Evolutionary conservation across 2,888 invertebrate genomes (phyloP).

Genomic region (Mechanitis mazaeus): DNA sequence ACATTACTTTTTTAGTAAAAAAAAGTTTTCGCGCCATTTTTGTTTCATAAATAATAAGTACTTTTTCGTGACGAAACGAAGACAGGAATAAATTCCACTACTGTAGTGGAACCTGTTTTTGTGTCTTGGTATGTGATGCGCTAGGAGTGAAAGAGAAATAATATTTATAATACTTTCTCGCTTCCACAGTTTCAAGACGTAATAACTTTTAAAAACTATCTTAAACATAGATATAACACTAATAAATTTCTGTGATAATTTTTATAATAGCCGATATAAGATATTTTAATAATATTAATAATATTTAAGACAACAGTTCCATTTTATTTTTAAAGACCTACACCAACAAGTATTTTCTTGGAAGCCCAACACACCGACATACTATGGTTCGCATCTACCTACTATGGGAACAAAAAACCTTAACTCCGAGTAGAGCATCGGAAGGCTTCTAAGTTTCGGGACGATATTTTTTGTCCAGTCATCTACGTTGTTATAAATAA

Average conservation of each 20-base stretch:
- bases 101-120: constrained; percentile 70
- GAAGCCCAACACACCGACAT: constrained; percentile 9
- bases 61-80: constrained; percentile 28
- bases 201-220: constrained; percentile 2
- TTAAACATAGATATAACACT: not conserved
- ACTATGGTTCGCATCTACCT: constrained; percentile 37
- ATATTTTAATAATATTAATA: not conserved
- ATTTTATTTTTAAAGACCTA: constrained; percentile 48
- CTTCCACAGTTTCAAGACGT: constrained; percentile 32
- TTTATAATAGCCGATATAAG: not conserved
- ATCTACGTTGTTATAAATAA: constrained; percentile 61
- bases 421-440: constrained; percentile 41
- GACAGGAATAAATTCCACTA: constrained; percentile 55
- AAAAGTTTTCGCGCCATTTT: constrained; percentile 52
- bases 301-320: not conserved
- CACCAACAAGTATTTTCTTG: constrained; percentile 51
- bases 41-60: constrained; percentile 32
- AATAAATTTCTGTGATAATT: not conserved
- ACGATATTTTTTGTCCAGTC: constrained; percentile 57
- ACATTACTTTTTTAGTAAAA: constrained; percentile 1
- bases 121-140: constrained; percentile 59
- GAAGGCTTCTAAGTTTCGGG: constrained; percentile 61
- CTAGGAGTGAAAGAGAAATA: constrained; percentile 35
- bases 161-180: constrained; percentile 38
- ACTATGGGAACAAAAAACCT: constrained; percentile 30